phyloP scores from a whole-genome alignment of 2,888 invertebrate species.

The Athrips mouffetella region DNA sequence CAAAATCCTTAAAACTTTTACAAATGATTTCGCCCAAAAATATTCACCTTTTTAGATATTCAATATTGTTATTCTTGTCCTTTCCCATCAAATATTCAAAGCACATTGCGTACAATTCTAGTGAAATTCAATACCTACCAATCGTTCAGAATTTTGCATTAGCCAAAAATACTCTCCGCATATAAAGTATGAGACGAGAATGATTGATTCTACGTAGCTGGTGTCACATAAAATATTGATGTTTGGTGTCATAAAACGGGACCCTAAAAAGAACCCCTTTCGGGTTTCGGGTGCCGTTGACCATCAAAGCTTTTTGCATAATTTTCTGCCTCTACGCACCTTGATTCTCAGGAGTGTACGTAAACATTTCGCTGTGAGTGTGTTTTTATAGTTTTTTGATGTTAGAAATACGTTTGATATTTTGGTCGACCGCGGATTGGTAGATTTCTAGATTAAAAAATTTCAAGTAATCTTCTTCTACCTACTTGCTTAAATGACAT shows the following conservation, averaged over 20 bases:
- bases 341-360: slow-evolving; percentile 56
- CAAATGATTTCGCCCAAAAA: background rate
- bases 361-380: slow-evolving; percentile 13
- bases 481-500: too few relatives aligned
- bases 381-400: slow-evolving; percentile 12
- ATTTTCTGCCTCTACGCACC: slow-evolving; percentile 54
- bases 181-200: slow-evolving; percentile 49
- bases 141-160: slow-evolving; percentile 34
- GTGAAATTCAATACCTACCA: slow-evolving; percentile 33
- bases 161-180: slow-evolving; percentile 34
- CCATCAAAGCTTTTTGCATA: slow-evolving; percentile 66
- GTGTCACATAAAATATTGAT: slow-evolving; percentile 57
- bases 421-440: background rate
- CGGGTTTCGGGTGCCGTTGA: slow-evolving; percentile 37
- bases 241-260: slow-evolving; percentile 42
- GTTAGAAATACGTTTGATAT: slow-evolving; percentile 1
- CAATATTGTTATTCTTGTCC: slow-evolving; percentile 7
- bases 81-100: slow-evolving; percentile 7
- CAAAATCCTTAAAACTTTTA: too few relatives aligned
- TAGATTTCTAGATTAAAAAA: background rate
- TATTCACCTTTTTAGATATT: background rate
- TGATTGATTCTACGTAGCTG: slow-evolving; percentile 53
- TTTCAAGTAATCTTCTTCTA: too few relatives aligned
- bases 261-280: slow-evolving; percentile 39
- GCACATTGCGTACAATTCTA: slow-evolving; percentile 19